Conservation (phyloP, 2,888 invertebrate genomes). For the Thera britannica region DNA sequence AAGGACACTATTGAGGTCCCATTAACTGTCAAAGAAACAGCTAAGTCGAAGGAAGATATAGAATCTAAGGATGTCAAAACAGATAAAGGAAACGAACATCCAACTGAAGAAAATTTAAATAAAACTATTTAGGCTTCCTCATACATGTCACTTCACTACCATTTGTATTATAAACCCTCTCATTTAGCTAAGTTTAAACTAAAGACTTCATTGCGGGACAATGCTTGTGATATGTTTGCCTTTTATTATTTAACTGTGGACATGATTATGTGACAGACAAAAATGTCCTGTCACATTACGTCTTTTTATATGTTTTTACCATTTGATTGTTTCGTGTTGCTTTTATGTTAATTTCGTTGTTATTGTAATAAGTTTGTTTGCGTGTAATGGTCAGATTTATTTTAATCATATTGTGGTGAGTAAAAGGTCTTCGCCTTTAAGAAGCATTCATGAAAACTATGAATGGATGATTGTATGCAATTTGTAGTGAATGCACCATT, state of each 20-base stretch:
- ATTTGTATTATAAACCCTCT: constrained; percentile 43
- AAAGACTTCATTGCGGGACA: constrained; percentile 39
- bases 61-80: not conserved
- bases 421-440: not conserved
- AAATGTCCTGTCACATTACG: constrained; percentile 6
- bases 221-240: constrained; percentile 39
- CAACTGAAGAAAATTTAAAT: constrained; percentile 24
- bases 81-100: constrained; percentile 1
- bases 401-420: constrained; percentile 4
- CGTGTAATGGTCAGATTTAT: constrained; percentile 11
- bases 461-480: not conserved
- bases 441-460: not conserved
- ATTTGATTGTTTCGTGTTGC: constrained; percentile 25
- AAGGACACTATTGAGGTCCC: constrained; percentile 12
- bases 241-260: constrained; percentile 19
- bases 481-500: not conserved
- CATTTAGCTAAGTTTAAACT: constrained; percentile 39
- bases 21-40: constrained; percentile 12
- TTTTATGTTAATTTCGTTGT: constrained; percentile 11
- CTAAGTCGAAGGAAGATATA: constrained; percentile 26
- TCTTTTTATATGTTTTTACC: constrained; percentile 19
- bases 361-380: constrained; percentile 6
- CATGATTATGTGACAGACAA: constrained; percentile 1
- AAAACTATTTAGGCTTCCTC: constrained; percentile 15
- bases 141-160: constrained; percentile 30